Conservation (phyloP, 2,797 vertebrate genomes). For the Micrastur ruficollis region DNA sequence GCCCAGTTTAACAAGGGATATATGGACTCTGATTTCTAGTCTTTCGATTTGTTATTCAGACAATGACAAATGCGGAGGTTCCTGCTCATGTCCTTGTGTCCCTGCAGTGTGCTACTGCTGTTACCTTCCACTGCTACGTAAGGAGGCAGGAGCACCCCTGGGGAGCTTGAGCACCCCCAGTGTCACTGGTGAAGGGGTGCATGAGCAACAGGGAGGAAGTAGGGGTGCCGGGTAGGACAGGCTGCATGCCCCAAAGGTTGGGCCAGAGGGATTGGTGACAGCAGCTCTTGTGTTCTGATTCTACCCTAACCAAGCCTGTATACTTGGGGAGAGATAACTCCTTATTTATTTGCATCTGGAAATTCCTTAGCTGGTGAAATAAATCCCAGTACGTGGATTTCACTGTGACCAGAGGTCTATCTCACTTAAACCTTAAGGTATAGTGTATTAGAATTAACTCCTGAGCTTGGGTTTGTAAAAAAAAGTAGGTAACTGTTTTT, state of each 20-base stretch:
- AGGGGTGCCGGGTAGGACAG: not conserved
- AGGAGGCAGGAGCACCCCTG: not conserved
- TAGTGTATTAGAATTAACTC: not conserved
- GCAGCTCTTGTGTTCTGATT: not conserved
- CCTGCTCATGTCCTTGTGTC: accelerated
- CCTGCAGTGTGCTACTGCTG: not conserved
- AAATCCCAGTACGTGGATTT: not conserved
- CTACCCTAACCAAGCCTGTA: not conserved
- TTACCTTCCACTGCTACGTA: not conserved
- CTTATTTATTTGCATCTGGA: not conserved
- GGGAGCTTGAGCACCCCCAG: not conserved
- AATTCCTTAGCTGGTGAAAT: not conserved
- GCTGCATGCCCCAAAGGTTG: not conserved
- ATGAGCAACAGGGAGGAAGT: not conserved
- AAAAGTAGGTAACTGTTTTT: not conserved
- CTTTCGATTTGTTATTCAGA: not conserved
- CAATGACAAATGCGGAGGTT: not conserved
- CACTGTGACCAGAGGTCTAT: not conserved
- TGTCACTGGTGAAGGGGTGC: not conserved
- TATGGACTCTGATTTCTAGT: not conserved
- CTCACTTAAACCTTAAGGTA: not conserved
- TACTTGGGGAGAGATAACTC: not conserved
- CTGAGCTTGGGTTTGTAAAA: not conserved
- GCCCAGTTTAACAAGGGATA: not conserved
- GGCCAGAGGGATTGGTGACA: not conserved